These are phyloP conservation scores for Bufotes viridis DNA, from an alignment of 2,797 vertebrate genomes.

Conservation along the genomic window DNA sequence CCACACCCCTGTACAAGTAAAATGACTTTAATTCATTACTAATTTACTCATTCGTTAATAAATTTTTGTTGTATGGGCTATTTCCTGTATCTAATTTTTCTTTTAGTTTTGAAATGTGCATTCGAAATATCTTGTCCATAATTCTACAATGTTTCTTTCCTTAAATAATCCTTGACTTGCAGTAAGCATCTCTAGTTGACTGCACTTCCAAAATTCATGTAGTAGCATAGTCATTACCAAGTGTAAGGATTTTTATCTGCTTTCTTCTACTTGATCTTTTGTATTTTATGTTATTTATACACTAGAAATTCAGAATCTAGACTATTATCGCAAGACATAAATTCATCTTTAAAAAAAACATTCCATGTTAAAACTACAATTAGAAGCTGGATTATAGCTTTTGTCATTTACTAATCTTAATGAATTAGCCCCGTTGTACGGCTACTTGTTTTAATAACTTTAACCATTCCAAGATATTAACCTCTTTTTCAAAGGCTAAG, in stretches of 20 bases:
- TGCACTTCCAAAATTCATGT: background rate
- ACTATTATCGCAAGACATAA: background rate
- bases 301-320: background rate
- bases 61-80: background rate
- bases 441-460: background rate
- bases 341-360: background rate
- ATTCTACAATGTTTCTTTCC: background rate
- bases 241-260: background rate
- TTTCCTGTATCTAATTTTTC: background rate
- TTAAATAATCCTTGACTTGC: background rate
- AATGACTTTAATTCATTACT: background rate
- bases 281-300: background rate
- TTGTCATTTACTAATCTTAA: background rate
- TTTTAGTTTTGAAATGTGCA: background rate
- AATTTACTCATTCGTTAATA: background rate
- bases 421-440: background rate
- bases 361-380: background rate
- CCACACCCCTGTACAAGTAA: too few relatives aligned
- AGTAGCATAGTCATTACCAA: background rate
- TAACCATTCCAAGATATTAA: too few relatives aligned
- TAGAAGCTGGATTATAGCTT: background rate
- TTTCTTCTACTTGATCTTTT: background rate
- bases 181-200: background rate
- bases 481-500: too few relatives aligned
- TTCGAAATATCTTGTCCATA: background rate